phyloP scores from a whole-genome alignment of 2,888 invertebrate genomes.

The Drosophila robusta region DNA sequence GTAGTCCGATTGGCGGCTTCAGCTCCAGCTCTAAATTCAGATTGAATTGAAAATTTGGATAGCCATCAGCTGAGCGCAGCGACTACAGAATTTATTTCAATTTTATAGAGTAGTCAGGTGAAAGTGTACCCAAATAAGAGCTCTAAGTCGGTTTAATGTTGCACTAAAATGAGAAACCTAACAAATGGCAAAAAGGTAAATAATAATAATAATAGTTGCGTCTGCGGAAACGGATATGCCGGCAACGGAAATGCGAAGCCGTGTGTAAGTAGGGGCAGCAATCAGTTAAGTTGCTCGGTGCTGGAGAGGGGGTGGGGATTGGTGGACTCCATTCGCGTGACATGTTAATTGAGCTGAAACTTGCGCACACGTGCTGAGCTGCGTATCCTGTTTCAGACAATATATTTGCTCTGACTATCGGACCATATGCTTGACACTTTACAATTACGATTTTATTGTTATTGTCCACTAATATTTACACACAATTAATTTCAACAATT shows the following conservation, averaged over 20 bases:
- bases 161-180: constrained; percentile 24
- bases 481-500: constrained; percentile 67
- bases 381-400: constrained; percentile 39
- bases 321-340: constrained; percentile 34
- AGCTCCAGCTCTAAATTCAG: background rate
- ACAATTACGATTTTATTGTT: constrained; percentile 41
- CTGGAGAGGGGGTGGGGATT: constrained; percentile 4
- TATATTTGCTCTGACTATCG: constrained; percentile 27
- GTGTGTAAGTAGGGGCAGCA: constrained; percentile 18
- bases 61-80: constrained; percentile 22
- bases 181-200: constrained; percentile 25
- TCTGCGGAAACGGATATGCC: constrained; percentile 66
- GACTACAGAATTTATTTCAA: constrained; percentile 38
- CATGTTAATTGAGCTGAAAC: constrained; percentile 53
- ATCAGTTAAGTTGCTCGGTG: background rate
- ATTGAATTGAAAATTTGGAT: constrained; percentile 12
- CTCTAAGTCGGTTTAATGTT: constrained; percentile 22
- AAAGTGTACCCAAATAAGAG: constrained; percentile 37
- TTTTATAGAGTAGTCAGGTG: constrained; percentile 46
- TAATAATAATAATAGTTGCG: constrained; percentile 35
- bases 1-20: constrained; percentile 8
- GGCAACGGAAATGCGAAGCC: constrained; percentile 54
- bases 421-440: constrained; percentile 58
- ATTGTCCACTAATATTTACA: constrained; percentile 55
- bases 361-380: constrained; percentile 42